A percentile compares a stretch with the other conserved stretches of the same genome.
Conservation (phyloP, 2,888 invertebrate genomes). For the Microctonus brassicae region DNA sequence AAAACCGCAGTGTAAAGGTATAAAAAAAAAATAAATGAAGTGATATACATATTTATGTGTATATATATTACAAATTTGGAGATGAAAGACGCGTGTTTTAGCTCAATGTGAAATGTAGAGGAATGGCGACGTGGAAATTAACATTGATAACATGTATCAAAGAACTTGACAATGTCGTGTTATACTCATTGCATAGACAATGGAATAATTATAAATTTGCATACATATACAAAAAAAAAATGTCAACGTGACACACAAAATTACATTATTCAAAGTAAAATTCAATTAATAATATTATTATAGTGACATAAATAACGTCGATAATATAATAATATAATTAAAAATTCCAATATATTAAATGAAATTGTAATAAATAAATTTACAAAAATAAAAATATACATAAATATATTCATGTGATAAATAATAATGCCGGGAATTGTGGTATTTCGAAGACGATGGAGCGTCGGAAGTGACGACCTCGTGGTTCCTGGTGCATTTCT, state of each 20-base stretch:
- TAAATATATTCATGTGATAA: conserved; percentile 21
- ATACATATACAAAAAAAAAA: not conserved
- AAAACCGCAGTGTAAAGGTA: not conserved
- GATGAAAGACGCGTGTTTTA: conserved; percentile 1
- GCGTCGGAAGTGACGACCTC: conserved; percentile 89
- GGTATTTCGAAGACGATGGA: conserved; percentile 87
- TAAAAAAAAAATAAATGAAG: not conserved
- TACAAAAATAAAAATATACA: not conserved
- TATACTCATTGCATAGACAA: not conserved
- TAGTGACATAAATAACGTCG: not conserved
- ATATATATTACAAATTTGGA: not conserved
- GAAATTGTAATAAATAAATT: not conserved
- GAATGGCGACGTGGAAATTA: conserved; percentile 13
- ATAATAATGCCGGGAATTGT: conserved; percentile 85
- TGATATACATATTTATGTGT: not conserved
- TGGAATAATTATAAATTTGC: not conserved
- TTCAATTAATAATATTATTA: conserved; percentile 6
- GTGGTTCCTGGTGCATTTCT: conserved; percentile 86
- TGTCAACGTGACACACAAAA: not conserved
- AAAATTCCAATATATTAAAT: not conserved
- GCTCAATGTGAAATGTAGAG: conserved; percentile 10
- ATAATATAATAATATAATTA: not conserved
- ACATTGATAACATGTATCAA: not conserved
- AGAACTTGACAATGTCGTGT: not conserved
- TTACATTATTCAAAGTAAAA: not conserved